phyloP scores from a whole-genome alignment of 2,797 vertebrate species.

The Chelidonichthys spinosus region DNA sequence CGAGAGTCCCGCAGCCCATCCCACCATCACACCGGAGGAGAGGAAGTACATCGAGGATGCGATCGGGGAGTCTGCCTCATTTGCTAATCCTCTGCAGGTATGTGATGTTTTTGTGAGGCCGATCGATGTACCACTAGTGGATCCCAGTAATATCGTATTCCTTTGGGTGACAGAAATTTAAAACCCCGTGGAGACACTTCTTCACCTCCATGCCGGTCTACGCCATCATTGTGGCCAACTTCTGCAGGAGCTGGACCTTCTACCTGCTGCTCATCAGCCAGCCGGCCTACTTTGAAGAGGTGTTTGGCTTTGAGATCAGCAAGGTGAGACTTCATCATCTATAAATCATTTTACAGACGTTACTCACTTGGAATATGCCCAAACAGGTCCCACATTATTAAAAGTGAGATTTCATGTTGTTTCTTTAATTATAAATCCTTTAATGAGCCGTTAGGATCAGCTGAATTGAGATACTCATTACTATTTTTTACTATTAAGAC shows the following conservation, averaged over 20 bases:
- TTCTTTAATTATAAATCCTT: too few relatives aligned
- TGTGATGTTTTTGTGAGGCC: not conserved
- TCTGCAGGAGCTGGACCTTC: slow-evolving; percentile 96
- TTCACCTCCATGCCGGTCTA: slow-evolving; percentile 96
- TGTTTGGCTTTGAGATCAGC: slow-evolving; percentile 94
- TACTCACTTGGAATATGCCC: not conserved
- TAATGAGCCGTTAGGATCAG: too few relatives aligned
- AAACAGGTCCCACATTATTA: not conserved
- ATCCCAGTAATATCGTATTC: slow-evolving; percentile 17
- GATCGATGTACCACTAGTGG: slow-evolving; percentile 70
- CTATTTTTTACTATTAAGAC: too few relatives aligned
- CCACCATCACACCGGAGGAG: slow-evolving; percentile 96
- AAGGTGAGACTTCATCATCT: slow-evolving; percentile 79
- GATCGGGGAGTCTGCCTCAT: slow-evolving; percentile 92
- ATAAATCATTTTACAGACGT: not conserved
- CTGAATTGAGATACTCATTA: too few relatives aligned
- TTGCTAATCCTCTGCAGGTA: slow-evolving; percentile 90
- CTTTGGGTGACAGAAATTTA: slow-evolving; percentile 88
- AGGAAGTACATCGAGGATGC: slow-evolving; percentile 97
- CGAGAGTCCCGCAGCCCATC: slow-evolving; percentile 96
- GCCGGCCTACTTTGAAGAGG: slow-evolving; percentile 94
- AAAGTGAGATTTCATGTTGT: too few relatives aligned
- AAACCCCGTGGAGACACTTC: slow-evolving; percentile 91
- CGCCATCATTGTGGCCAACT: slow-evolving; percentile 95
- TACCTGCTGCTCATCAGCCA: slow-evolving; percentile 95